Evolutionary conservation across 1,140 invertebrate species (phyloP).

Genomic region (Danaus plexippus): DNA sequence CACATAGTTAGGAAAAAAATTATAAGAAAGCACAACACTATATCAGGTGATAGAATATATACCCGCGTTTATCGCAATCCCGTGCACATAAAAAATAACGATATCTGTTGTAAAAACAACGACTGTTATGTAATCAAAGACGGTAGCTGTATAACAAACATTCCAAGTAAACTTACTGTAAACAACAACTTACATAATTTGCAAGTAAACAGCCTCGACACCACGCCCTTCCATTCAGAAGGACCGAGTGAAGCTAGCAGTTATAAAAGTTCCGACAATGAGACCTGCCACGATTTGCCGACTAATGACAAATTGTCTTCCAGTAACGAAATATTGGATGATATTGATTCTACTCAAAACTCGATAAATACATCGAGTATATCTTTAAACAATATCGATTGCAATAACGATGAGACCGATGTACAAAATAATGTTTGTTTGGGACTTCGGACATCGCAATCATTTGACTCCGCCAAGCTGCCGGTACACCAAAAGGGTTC

Average conservation of each 20-base stretch:
- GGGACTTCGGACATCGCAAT: constrained; percentile 54
- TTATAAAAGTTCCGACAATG: constrained; percentile 71
- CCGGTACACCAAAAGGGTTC: constrained; percentile 24
- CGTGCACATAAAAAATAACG: constrained; percentile 23
- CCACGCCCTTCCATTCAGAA: constrained; percentile 53
- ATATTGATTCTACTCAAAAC: constrained; percentile 8
- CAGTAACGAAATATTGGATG: constrained; percentile 18
- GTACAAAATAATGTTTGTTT: constrained; percentile 15
- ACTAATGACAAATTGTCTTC: constrained; percentile 23
- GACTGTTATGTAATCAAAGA: constrained; percentile 36
- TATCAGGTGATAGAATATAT: constrained; percentile 61
- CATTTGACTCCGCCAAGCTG: constrained; percentile 40
- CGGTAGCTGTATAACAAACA: constrained; percentile 46
- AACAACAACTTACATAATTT: constrained; percentile 43
- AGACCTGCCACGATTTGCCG: constrained; percentile 43
- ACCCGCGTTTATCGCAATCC: constrained; percentile 55
- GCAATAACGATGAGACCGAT: constrained; percentile 24
- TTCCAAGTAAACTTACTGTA: constrained; percentile 56
- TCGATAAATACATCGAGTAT: constrained; percentile 19
- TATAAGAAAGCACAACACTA: constrained; percentile 60
- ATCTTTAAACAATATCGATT: constrained; percentile 27
- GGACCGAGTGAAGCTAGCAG: constrained; percentile 62
- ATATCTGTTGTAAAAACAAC: constrained; percentile 11
- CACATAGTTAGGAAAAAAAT: constrained; percentile 45
- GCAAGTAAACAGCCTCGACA: constrained; percentile 52